These are phyloP conservation scores for Gryllus bimaculatus DNA, from an alignment of 1,140 invertebrate genomes.

Conservation along the genomic window DNA sequence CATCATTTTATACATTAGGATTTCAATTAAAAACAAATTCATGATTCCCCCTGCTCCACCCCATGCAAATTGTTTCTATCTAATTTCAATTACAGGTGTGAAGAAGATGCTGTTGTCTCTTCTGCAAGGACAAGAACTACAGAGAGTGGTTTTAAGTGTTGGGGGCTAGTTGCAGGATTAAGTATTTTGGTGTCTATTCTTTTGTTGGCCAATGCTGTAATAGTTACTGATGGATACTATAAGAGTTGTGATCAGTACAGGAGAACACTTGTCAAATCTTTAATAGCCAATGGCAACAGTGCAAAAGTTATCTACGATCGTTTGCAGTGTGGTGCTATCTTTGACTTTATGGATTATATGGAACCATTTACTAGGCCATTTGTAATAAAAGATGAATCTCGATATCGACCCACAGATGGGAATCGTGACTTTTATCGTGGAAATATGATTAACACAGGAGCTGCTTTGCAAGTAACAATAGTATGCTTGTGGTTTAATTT, in stretches of 20 bases:
- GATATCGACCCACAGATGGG: neutral
- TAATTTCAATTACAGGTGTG: too few species aligned
- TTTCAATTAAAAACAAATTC: too few species aligned
- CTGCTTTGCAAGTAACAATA: slow-evolving; percentile 6
- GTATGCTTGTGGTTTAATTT: slow-evolving; percentile 12
- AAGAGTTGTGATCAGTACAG: slow-evolving; percentile 56
- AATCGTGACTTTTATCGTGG: slow-evolving; percentile 9
- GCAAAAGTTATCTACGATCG: slow-evolving; percentile 51
- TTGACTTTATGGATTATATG: slow-evolving; percentile 65
- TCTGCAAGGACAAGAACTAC: too few species aligned
- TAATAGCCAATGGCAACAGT: slow-evolving; percentile 18
- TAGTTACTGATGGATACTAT: slow-evolving; percentile 54
- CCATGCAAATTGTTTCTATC: too few species aligned
- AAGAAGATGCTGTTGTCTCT: too few species aligned
- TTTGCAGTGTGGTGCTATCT: slow-evolving; percentile 51
- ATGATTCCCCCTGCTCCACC: too few species aligned
- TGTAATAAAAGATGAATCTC: slow-evolving; percentile 10
- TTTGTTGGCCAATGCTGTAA: slow-evolving; percentile 46
- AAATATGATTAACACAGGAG: slow-evolving; percentile 15
- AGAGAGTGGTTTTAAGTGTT: neutral
- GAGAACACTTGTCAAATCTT: slow-evolving; percentile 40
- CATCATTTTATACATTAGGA: too few species aligned
- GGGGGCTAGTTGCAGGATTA: slow-evolving; percentile 44
- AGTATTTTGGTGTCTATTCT: slow-evolving; percentile 47
- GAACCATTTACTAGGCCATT: slow-evolving; percentile 33